Evolutionary conservation across 2,113 vertebrate genomes (phyloP).

Genomic region (Neofelis nebulosa): DNA sequence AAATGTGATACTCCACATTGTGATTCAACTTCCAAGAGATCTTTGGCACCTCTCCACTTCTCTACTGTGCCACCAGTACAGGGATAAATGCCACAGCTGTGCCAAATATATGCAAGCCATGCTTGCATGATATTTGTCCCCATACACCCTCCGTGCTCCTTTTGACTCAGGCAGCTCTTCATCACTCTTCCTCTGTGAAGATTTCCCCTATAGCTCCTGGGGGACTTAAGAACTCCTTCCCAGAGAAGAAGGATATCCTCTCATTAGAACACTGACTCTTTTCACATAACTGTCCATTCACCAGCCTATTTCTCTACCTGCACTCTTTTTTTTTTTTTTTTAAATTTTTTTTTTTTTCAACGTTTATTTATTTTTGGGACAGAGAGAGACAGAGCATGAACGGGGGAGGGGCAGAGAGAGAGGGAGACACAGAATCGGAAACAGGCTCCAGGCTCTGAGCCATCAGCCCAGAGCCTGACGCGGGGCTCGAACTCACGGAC

Average conservation of each 20-base stretch:
- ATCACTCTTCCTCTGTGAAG: neutral
- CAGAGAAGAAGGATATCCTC: neutral
- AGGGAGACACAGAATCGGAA: too few species aligned
- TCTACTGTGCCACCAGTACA: neutral
- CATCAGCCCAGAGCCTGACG: too few species aligned
- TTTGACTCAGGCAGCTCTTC: neutral
- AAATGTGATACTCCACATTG: neutral
- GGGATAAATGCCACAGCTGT: neutral
- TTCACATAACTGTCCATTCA: neutral
- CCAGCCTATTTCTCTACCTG: neutral
- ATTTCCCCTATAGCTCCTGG: neutral
- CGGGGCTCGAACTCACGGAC: too few species aligned
- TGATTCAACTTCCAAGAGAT: slow-evolving; percentile 15
- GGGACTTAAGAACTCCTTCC: neutral
- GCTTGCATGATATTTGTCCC: neutral
- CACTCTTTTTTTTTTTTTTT: too few species aligned
- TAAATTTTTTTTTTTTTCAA: too few species aligned
- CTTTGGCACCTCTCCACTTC: neutral
- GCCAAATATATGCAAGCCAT: neutral
- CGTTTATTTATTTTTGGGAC: too few species aligned
- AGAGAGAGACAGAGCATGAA: too few species aligned
- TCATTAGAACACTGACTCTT: neutral
- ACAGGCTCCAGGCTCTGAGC: too few species aligned
- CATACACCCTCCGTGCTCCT: neutral
- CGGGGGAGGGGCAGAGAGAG: too few species aligned